Percentiles rank a stretch among this genome's conserved stretches.
These are phyloP conservation scores for Griposia aprilina DNA, from an alignment of 2,888 invertebrate genomes.

Conservation along the genomic window DNA sequence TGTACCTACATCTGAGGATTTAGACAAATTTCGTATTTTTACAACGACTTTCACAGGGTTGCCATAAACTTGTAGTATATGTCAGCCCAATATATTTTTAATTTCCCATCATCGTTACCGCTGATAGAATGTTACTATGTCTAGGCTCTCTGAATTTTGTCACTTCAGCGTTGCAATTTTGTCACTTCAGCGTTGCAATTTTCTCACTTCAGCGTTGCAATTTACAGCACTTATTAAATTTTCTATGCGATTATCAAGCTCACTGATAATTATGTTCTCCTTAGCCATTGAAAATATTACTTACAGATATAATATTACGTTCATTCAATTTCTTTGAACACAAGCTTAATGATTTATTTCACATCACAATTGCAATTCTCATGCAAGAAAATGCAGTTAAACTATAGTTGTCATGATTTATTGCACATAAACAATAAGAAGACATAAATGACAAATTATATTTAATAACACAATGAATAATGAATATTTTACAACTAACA, in stretches of 20 bases:
- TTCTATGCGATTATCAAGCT: background rate
- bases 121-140: background rate
- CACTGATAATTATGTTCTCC: background rate
- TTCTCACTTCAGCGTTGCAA: background rate
- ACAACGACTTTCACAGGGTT: background rate
- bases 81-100: background rate
- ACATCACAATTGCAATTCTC: slow-evolving; percentile 5
- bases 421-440: slow-evolving; percentile 35
- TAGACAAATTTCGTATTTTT: background rate
- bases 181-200: background rate
- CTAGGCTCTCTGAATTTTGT: background rate
- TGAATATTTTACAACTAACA: slow-evolving; percentile 35
- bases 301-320: background rate
- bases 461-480: slow-evolving; percentile 40
- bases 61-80: background rate
- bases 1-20: too few species aligned
- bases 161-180: background rate
- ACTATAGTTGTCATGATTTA: slow-evolving; percentile 26
- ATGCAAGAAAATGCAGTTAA: slow-evolving; percentile 34
- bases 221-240: background rate
- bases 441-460: slow-evolving; percentile 39
- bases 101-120: background rate
- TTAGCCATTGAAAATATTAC: background rate
- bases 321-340: background rate
- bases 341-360: slow-evolving; percentile 6